Conservation (phyloP, 2,888 invertebrate species). For the Euzophera pinguis region DNA sequence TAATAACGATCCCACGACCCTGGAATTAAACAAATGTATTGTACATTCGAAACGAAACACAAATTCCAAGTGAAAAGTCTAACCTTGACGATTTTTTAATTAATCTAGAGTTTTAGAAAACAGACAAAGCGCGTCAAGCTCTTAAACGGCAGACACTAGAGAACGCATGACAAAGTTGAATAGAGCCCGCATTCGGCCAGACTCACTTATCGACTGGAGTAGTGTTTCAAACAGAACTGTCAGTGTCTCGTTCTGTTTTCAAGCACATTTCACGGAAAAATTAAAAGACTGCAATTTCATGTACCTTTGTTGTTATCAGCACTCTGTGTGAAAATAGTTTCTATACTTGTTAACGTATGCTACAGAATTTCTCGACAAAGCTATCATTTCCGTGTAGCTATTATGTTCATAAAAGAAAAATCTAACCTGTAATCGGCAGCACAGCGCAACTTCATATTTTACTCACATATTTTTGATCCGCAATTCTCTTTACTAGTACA, state of each 20-base stretch:
- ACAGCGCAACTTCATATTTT: too few species aligned
- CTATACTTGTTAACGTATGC: too few species aligned
- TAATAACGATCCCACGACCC: too few species aligned
- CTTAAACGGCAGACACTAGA: conserved; percentile 36
- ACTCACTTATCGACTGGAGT: conserved; percentile 27
- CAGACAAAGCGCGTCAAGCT: conserved; percentile 35
- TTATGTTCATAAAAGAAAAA: too few species aligned
- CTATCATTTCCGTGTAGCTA: too few species aligned
- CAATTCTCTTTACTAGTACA: neutral
- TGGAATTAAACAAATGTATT: neutral
- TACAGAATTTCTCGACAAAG: too few species aligned
- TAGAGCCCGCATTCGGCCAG: conserved; percentile 44
- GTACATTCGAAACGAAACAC: too few species aligned
- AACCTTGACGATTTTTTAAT: neutral
- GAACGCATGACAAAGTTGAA: conserved; percentile 42
- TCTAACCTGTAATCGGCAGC: too few species aligned
- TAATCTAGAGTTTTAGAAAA: conserved; percentile 12
- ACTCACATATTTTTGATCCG: neutral
- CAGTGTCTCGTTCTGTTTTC: neutral
- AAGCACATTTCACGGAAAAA: neutral
- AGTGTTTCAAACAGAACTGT: conserved; percentile 23
- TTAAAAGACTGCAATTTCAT: neutral
- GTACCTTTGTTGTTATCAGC: too few species aligned
- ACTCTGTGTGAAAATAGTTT: too few species aligned
- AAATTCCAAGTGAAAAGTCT: too few species aligned